Evolutionary conservation across 2,888 invertebrate species (phyloP).

Genomic region (Agapostemon virescens): DNA sequence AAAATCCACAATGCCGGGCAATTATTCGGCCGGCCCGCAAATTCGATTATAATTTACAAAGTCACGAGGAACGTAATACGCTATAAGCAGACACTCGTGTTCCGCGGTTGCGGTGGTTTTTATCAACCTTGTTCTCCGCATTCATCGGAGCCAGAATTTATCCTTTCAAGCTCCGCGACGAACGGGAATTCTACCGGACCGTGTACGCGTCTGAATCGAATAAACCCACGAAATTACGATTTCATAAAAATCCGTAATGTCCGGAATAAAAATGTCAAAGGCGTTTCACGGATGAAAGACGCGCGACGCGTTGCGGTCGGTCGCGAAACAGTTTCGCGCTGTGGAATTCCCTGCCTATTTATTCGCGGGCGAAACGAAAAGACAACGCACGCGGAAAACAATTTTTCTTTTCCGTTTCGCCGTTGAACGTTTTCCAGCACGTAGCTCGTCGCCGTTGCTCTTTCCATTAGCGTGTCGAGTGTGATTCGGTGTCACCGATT

Average conservation of each 20-base stretch:
- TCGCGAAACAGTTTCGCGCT: background rate
- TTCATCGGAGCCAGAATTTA: slow-evolving; percentile 23
- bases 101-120: background rate
- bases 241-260: slow-evolving; percentile 52
- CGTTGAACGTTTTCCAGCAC: background rate
- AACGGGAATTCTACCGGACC: slow-evolving; percentile 12
- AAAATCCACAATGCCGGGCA: background rate
- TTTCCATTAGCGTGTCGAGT: slow-evolving; percentile 34
- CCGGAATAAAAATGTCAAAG: slow-evolving; percentile 47
- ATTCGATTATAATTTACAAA: background rate
- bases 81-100: background rate
- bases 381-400: slow-evolving; percentile 23
- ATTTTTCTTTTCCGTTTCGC: slow-evolving; percentile 4
- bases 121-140: background rate
- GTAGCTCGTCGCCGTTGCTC: slow-evolving; percentile 24
- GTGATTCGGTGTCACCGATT: slow-evolving; percentile 38
- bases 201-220: slow-evolving; percentile 33
- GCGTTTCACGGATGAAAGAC: slow-evolving; percentile 50
- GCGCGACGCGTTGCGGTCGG: slow-evolving; percentile 11
- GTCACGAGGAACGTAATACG: background rate
- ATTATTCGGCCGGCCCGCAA: background rate
- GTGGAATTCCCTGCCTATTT: slow-evolving; percentile 30
- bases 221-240: slow-evolving; percentile 46
- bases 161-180: slow-evolving; percentile 21
- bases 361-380: slow-evolving; percentile 26